Evolutionary conservation across 2,113 vertebrate genomes (phyloP), one percentile per base, ranked within the genome.

Genomic region (Coptodon rendalli): DNA sequence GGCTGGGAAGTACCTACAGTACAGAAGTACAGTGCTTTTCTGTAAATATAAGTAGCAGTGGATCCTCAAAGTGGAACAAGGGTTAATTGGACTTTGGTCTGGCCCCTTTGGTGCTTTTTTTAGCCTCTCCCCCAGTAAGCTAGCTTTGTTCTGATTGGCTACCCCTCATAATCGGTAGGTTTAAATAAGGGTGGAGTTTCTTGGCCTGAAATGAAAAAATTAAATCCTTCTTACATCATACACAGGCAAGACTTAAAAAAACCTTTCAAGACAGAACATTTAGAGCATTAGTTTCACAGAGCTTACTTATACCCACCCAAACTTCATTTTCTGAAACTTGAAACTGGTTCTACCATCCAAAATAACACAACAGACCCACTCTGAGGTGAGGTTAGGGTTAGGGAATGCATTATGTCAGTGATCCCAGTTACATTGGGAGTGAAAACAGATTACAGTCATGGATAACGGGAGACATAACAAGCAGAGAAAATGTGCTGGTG

Each of bases 321-420:
- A 71, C n/a, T n/a, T 71, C 19, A 71, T 6, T 36, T 3, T n/a
- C 1, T 66, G 31, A 36, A 66, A 36, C 17, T 0, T 5, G 0
- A 61, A 66, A 66, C 61, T 24, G 43, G 43, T 48, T 29, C 27
- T 24, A 76, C 6, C 43, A 29, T 76, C 71, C 66, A 29, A 73
- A 73, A 48, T 5, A 48, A 78, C 43, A 31, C 16, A 31, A 31
- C 14, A 48, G 43, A 19, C 43, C 68, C 68, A 73, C 22, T 73
- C 27, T 76, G 24, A 5, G 24, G 43, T 19, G 16, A 45, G 66
- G 4, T 54, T 27, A 66, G 29, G 24, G 61, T 36, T 12, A 54
- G 24, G 22, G 38, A 56, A 56, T 73, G 14, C 63, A 43, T 84
- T 27, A 56, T 73, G 53, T 56, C 53, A 57, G 53, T 27, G 53